phyloP scores from a whole-genome alignment of 2,113 vertebrate species.

The Ivindomyrus marchei region DNA sequence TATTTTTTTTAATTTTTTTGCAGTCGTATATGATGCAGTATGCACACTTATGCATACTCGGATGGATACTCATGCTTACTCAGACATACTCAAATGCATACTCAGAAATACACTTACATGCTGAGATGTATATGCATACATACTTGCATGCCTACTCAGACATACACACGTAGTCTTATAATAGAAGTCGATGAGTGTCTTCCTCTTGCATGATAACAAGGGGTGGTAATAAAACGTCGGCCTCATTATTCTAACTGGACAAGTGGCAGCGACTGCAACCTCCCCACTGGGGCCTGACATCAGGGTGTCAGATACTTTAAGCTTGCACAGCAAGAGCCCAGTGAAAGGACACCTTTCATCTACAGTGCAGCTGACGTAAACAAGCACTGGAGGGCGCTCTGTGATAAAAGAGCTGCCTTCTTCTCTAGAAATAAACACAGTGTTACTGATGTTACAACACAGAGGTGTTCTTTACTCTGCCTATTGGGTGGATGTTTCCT shows the following conservation, averaged over 20 bases:
- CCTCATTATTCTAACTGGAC: neutral
- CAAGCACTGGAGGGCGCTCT: neutral
- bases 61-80: neutral
- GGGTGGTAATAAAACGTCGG: neutral
- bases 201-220: neutral
- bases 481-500: too few species aligned
- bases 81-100: neutral
- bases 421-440: neutral
- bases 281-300: neutral
- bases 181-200: neutral
- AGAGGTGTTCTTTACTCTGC: too few species aligned
- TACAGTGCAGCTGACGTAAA: neutral
- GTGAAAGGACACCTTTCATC: neutral
- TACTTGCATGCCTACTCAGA: neutral
- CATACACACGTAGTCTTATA: neutral
- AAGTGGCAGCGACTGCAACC: neutral
- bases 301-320: neutral
- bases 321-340: neutral
- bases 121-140: neutral
- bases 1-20: neutral
- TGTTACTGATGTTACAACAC: too few species aligned
- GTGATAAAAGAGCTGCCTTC: neutral
- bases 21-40: neutral
- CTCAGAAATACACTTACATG: neutral
- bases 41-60: neutral